Conservation (phyloP, 2,888 invertebrate genomes). For the Isoperla grammatica region DNA sequence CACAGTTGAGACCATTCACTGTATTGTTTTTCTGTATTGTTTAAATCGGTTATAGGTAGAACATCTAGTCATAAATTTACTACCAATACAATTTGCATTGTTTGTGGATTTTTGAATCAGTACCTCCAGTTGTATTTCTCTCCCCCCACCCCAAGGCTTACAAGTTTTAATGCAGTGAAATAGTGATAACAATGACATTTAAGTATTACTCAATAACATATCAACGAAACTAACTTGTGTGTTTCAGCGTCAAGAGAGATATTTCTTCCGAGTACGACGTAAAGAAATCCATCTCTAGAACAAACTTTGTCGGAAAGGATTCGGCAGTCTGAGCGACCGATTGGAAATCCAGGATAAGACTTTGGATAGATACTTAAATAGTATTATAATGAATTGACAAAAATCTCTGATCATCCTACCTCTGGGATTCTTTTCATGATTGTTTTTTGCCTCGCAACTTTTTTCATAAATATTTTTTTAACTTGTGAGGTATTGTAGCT, state of each 20-base stretch:
- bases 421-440: slow-evolving; percentile 8
- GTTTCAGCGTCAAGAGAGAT: slow-evolving; percentile 37
- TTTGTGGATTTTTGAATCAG: too few relatives aligned
- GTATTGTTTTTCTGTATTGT: too few relatives aligned
- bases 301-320: slow-evolving; percentile 83
- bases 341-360: background rate
- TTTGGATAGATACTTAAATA: background rate
- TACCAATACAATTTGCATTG: too few relatives aligned
- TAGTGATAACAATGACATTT: too few relatives aligned
- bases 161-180: too few relatives aligned
- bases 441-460: slow-evolving; percentile 15
- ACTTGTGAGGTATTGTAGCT: background rate
- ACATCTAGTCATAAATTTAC: too few relatives aligned
- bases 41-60: too few relatives aligned
- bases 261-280: slow-evolving; percentile 79
- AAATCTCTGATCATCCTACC: slow-evolving; percentile 10
- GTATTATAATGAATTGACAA: background rate
- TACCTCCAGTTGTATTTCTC: too few relatives aligned
- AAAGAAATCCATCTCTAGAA: slow-evolving; percentile 73
- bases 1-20: too few relatives aligned
- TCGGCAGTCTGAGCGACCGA: slow-evolving; percentile 66
- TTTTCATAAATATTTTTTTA: slow-evolving; percentile 11
- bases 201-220: too few relatives aligned
- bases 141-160: too few relatives aligned
- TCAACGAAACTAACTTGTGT: too few relatives aligned